Evolutionary conservation across 2,797 vertebrate genomes (phyloP).

Genomic region (Hydrophis major): DNA sequence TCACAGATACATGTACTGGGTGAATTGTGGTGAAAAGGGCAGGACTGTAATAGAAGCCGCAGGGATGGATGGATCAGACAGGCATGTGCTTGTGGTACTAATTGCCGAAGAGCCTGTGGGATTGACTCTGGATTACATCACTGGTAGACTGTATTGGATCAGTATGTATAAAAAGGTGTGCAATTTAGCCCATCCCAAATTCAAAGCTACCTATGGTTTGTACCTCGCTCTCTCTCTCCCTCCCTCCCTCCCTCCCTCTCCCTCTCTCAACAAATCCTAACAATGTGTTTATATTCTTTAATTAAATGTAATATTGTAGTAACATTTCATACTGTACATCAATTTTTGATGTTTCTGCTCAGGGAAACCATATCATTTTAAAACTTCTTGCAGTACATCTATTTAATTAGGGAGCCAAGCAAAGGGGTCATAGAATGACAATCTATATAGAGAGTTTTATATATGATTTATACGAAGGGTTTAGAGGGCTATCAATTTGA

Average conservation of each 20-base stretch:
- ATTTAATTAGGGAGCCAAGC: neutral
- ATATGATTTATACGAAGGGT: neutral
- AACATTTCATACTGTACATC: neutral
- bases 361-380: neutral
- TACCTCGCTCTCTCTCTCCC: no score
- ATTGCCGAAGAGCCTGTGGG: slow-evolving; percentile 79
- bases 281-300: neutral
- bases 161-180: slow-evolving; percentile 83
- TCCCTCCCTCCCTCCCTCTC: no score
- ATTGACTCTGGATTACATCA: slow-evolving; percentile 78
- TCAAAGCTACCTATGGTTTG: neutral
- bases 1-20: slow-evolving; percentile 84
- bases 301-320: neutral
- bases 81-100: slow-evolving; percentile 70
- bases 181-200: neutral
- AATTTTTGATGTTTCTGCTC: neutral
- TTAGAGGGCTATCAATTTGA: neutral
- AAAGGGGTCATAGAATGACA: neutral
- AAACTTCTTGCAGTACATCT: neutral
- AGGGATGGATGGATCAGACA: slow-evolving; percentile 85
- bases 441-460: neutral
- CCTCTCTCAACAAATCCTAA: neutral
- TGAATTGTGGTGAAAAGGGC: slow-evolving; percentile 72
- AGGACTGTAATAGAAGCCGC: slow-evolving; percentile 77
- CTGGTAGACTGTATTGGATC: slow-evolving; percentile 86